phyloP scores from a whole-genome alignment of 2,797 vertebrate species.

The Peromyscus eremicus region DNA sequence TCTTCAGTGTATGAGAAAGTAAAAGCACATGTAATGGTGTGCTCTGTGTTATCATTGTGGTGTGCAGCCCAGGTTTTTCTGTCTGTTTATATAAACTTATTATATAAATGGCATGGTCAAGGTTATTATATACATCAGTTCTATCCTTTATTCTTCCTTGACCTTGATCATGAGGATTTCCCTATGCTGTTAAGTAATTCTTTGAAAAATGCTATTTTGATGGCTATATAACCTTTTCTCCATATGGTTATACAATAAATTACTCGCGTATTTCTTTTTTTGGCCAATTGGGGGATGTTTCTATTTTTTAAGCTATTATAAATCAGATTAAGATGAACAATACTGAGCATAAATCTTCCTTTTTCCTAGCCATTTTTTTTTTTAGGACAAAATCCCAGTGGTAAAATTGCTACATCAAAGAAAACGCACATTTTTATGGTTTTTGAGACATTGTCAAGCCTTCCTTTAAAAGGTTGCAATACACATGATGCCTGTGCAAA shows the following conservation, averaged over 20 bases:
- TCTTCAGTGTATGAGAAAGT: background rate
- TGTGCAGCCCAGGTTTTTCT: background rate
- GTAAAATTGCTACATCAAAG: conserved; percentile 58
- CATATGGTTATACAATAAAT: conserved; percentile 21
- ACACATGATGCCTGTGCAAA: background rate
- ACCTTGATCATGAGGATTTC: conserved; percentile 16
- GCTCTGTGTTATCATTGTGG: background rate
- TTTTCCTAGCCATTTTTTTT: conserved; percentile 54
- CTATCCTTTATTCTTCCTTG: conserved; percentile 21
- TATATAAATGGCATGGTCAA: background rate
- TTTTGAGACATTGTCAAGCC: conserved; percentile 50
- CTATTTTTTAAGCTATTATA: conserved; percentile 60
- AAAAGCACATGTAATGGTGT: background rate
- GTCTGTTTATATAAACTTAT: background rate
- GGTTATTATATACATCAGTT: background rate
- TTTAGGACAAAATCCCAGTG: conserved; percentile 38
- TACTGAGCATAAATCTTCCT: conserved; percentile 27
- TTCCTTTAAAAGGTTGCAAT: background rate
- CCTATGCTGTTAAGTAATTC: background rate
- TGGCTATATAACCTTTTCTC: conserved; percentile 22
- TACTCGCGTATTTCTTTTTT: background rate
- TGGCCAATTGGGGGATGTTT: conserved; percentile 14
- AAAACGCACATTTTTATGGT: conserved; percentile 45
- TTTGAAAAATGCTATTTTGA: conserved; percentile 41
- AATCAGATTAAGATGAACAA: conserved; percentile 50